Conservation (phyloP, 2,113 vertebrate species). For the Perognathus longimembris region DNA sequence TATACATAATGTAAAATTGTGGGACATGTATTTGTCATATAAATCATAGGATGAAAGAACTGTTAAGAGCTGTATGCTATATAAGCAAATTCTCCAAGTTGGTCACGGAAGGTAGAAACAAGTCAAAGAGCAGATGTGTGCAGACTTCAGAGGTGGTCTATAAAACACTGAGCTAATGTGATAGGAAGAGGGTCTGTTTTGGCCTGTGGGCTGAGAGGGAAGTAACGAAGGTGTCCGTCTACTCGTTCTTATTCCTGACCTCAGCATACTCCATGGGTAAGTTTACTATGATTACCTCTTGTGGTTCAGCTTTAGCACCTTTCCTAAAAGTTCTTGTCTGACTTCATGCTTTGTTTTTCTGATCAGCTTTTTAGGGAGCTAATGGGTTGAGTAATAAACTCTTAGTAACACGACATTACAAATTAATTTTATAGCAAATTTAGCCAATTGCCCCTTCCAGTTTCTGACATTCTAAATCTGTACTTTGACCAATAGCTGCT, state of each 20-base stretch:
- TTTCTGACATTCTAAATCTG: constrained; percentile 29
- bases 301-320: constrained; percentile 63
- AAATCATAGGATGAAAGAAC: background rate
- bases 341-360: background rate
- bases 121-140: constrained; percentile 41
- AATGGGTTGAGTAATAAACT: background rate
- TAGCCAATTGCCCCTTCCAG: background rate
- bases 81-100: background rate
- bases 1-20: background rate
- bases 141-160: constrained; percentile 60
- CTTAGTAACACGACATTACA: background rate
- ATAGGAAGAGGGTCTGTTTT: background rate
- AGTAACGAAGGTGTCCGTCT: background rate
- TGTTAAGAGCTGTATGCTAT: background rate
- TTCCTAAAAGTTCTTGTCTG: constrained; percentile 15
- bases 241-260: constrained; percentile 3
- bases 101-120: constrained; percentile 24
- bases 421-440: constrained; percentile 32
- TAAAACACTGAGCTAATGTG: constrained; percentile 48
- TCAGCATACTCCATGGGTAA: constrained; percentile 40
- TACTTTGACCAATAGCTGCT: constrained; percentile 5
- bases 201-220: background rate
- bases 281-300: constrained; percentile 49
- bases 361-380: background rate
- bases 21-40: background rate